Evolutionary conservation across 2,888 invertebrate species (phyloP), one percentile per base, ranked within the genome.

Genomic region (Netelia inedita): DNA sequence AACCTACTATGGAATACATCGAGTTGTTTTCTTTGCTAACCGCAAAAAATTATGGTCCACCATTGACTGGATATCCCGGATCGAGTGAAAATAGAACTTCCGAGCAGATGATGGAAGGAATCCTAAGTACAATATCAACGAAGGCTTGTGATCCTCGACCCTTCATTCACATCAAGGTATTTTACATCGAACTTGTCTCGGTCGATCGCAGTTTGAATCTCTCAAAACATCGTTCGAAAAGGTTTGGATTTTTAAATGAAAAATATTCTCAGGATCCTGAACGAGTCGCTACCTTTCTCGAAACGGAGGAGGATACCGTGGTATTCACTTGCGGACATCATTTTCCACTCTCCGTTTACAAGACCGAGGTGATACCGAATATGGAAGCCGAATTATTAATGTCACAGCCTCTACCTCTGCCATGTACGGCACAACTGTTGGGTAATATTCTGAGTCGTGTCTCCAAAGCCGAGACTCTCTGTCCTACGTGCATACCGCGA

Each of bases 291-390:
- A 87, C 90, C 72, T 91, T 94, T 53, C 89, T 94, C n/a, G 90
- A 88, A 9, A 87, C 88, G 1, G 89, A 92, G 50, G 92, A 93
- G 83, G 93, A 93, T 50, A 91, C 89, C 8, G 91, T 93, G 89
- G 89, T 93, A 59, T 94, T 94, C 55, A 94, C 93, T 0, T 94
- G 93, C 53, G 93, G 93, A 9, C 93, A 94, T 80, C 91, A 93
- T 81, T 94, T 91, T 83, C 91, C 92, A 72, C 75, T 91, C 53
- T 89, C 93, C 1, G 28, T 86, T n/a, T 93, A 93, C 79, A 85
- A 92, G 71, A 88, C 91, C 6, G 93, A 93, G 84, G 87, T 90
- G 53, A 88, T 93, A 74, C 91, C 93, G 21, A 89, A 88, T 79
- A 92, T 93, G 93, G 93, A 93, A 85, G 91, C 93, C 1, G 93